Evolutionary conservation across 30 jellyfish, hydroid and myxozoan genomes (phyloP), one percentile per base, ranked within the genome.

Genomic region (Mastigias papua): DNA sequence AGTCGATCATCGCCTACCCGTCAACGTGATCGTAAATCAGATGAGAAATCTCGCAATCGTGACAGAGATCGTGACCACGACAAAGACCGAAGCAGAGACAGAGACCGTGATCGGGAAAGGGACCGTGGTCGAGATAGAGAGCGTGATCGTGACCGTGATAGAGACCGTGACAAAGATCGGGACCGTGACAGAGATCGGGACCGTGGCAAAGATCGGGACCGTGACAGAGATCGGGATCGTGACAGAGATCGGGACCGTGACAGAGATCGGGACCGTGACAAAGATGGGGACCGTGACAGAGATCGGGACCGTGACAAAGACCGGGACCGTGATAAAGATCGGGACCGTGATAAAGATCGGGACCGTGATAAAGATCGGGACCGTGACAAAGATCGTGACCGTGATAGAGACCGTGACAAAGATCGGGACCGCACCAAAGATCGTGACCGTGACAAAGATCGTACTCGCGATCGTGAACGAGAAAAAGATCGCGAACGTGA

Each of bases 11-110:
- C n/a, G n/a, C 83, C 57, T 17, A 48, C 80, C 66, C 94, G 84
- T 13, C 68, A 74, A 1, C 88, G 88, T 17, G 94, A 85, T 73
- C 94, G 94, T 48, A 73, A 50, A 85, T 28, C 76, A 74, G 62
- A 58, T 49, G 84, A 73, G 22, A 48, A 70, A 21, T 48, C 66
- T 48, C 80, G 81, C 22, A 69, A 57, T 5, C 71, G 91, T 1
- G 91, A 80, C 57, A 17, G 71, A 4, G 90, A 78, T 1, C 71
- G 80, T 21, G 89, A 78, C 29, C 80, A 78, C 4, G 80, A 76
- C 10, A 13, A 58, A 25, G 87, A 76, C 32, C 11, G 80, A 17
- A 66, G 31, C 2, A 26, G 66, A 2, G 82, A 71, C 9, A 65
- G 82, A 2, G 82, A 71, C 35, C 32, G 66, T 20, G 82, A 71